Evolutionary conservation across 2,113 vertebrate species (phyloP), one percentile per base, ranked within the genome.

Genomic region (Nerophis lumbriciformis): DNA sequence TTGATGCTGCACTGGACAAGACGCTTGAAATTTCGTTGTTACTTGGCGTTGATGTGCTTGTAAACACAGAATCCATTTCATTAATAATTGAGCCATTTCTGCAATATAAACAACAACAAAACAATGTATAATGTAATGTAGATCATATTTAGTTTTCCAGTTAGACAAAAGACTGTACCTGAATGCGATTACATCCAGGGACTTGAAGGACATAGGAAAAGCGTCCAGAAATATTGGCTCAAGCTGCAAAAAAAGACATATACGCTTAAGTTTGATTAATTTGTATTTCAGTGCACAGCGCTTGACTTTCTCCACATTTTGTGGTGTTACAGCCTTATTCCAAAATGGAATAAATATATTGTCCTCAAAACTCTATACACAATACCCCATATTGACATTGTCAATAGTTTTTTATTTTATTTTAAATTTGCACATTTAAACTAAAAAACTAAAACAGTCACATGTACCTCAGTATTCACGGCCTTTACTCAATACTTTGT

Each of bases 61-160:
- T 2, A 48, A 75, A 77, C 2, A 0, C 0, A 13, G 68, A 13
- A 6, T 36, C 6, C 0, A 63, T 3, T 0, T 4, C 4, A 6
- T 69, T 77, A 54, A 79, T 42, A 44, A 83, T 59, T 37, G 83
- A 83, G 39, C 81, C 83, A 44, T 50, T 36, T 1, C 83, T 85
- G 60, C 11, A 72, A 53, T 51, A 19, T 36, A 36, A 42, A 48
- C 5, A 10, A 48, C 5, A 10, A 51, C 1, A 37, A 7, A 47
- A 53, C 6, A 37, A 5, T 12, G 8, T 7, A 36, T 35, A 5
- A 39, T 5, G 42, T 45, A 45, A 11, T 12, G 2, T 11, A 45
- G 4, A 45, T 45, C 42, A 11, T 45, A 45, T 45, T 45, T 45
- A 4, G 10, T 10, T 12, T 45, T 45, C 42, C 42, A 45, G 42